These are phyloP conservation scores for Reticulitermes lucifugus DNA, from an alignment of 2,888 invertebrate genomes.

Conservation along the genomic window DNA sequence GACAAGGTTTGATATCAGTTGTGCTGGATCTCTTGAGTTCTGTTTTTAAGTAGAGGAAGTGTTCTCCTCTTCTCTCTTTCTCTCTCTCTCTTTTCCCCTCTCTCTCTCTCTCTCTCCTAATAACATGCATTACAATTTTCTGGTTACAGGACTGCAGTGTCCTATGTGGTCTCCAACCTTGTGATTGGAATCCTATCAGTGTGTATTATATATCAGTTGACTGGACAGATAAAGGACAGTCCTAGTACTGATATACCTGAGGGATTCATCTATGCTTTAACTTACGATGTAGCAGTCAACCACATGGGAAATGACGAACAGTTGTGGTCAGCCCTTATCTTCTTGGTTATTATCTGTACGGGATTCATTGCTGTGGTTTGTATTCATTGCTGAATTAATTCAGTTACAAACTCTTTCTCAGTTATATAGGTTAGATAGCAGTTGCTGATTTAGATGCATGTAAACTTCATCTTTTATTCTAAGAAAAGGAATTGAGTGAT, in stretches of 20 bases:
- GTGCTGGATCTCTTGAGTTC: too few species aligned
- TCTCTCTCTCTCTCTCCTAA: too few species aligned
- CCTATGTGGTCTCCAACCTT: slow-evolving; percentile 69
- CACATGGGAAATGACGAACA: slow-evolving; percentile 65
- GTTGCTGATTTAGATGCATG: too few species aligned
- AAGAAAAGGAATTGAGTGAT: too few species aligned
- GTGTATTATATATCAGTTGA: slow-evolving; percentile 67
- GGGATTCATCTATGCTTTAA: slow-evolving; percentile 69
- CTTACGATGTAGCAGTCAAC: slow-evolving; percentile 69
- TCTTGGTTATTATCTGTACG: slow-evolving; percentile 68
- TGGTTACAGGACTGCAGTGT: slow-evolving; percentile 70
- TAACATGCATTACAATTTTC: not conserved
- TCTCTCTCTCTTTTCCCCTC: too few species aligned
- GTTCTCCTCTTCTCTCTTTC: too few species aligned
- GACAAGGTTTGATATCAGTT: too few species aligned
- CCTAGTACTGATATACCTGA: slow-evolving; percentile 63
- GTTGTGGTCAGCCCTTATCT: slow-evolving; percentile 70
- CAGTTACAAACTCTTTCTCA: too few species aligned
- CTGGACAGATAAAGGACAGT: slow-evolving; percentile 57
- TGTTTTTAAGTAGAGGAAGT: too few species aligned
- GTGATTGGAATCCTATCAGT: slow-evolving; percentile 71
- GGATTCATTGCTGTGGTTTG: slow-evolving; percentile 74
- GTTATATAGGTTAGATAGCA: too few species aligned
- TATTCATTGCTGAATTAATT: too few species aligned
- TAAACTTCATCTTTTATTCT: too few species aligned